A percentile compares a stretch with the other conserved stretches of the same genome.
These are phyloP conservation scores for Phalacrocorax brasilianus DNA, from an alignment of 2,113 vertebrate genomes.

Conservation along the genomic window DNA sequence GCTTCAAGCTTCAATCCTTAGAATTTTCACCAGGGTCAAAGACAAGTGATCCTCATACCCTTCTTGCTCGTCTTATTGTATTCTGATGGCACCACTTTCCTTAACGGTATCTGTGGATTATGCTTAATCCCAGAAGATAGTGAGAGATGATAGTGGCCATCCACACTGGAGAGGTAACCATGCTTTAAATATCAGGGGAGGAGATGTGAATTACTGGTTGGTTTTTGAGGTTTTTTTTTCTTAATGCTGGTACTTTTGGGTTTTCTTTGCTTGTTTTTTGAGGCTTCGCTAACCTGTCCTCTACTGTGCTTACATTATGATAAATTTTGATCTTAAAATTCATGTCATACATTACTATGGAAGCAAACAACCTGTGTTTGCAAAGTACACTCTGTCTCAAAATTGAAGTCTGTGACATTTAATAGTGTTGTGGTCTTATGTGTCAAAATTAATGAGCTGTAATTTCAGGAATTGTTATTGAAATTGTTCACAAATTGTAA, in stretches of 20 bases:
- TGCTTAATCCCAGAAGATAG: neutral
- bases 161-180: neutral
- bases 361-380: slow-evolving; percentile 14
- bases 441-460: neutral
- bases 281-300: neutral
- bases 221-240: neutral
- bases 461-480: neutral
- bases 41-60: neutral
- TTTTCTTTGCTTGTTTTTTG: neutral
- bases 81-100: neutral
- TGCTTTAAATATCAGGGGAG: neutral
- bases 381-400: slow-evolving; percentile 48
- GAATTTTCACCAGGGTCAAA: neutral
- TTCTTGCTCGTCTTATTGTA: neutral
- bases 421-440: neutral
- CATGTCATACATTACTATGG: neutral
- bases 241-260: neutral
- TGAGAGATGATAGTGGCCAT: neutral
- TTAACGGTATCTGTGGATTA: neutral
- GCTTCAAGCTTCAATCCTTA: neutral
- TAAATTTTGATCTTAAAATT: neutral
- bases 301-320: neutral
- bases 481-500: neutral
- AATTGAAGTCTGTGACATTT: slow-evolving; percentile 46
- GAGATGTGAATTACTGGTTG: neutral